Evolutionary conservation across 2,113 vertebrate species (phyloP).

Genomic region (Synodontis membranacea): DNA sequence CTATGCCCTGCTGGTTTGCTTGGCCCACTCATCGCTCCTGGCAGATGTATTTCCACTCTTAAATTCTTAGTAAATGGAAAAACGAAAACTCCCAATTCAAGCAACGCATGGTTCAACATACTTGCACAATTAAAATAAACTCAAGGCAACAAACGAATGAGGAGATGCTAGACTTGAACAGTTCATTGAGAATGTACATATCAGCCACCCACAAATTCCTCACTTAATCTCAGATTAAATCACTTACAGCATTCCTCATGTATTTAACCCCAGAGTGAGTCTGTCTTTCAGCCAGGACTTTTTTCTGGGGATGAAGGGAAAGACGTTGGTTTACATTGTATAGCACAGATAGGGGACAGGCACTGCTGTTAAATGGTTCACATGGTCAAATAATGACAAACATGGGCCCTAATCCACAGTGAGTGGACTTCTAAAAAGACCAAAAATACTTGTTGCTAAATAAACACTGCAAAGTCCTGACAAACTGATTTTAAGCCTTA

Average conservation of each 20-base stretch:
- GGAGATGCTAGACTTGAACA: constrained; percentile 7
- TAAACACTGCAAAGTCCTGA: constrained; percentile 66
- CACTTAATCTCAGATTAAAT: constrained; percentile 71
- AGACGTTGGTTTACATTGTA: constrained; percentile 63
- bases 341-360: constrained; percentile 65
- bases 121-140: background rate
- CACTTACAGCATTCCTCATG: constrained; percentile 74
- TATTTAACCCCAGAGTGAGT: constrained; percentile 41
- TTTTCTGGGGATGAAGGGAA: constrained; percentile 54
- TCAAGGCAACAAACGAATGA: background rate
- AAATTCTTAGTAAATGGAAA: background rate
- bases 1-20: too few species aligned
- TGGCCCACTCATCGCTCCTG: too few species aligned
- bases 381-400: constrained; percentile 43
- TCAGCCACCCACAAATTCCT: constrained; percentile 51
- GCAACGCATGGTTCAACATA: background rate
- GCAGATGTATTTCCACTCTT: too few species aligned
- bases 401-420: constrained; percentile 61
- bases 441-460: constrained; percentile 68
- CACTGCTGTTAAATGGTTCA: constrained; percentile 46
- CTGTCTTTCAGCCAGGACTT: constrained; percentile 45
- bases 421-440: constrained; percentile 54
- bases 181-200: constrained; percentile 40
- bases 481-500: constrained; percentile 62
- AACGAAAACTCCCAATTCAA: background rate